phyloP scores from a whole-genome alignment of 2,888 invertebrate species.

The Drosophila greeni region DNA sequence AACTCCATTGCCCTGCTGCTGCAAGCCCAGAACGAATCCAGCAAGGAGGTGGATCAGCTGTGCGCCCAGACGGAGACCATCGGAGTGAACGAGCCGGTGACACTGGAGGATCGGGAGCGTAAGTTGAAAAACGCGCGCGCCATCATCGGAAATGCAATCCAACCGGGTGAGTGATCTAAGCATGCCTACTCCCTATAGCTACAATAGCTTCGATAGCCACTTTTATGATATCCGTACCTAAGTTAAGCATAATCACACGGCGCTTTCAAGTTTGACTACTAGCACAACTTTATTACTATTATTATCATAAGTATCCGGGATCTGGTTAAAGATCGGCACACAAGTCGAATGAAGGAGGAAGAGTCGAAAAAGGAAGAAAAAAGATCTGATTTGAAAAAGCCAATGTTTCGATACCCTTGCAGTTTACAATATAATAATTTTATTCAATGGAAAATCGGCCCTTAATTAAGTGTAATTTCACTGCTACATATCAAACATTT shows the following conservation, averaged over 20 bases:
- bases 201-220: neutral
- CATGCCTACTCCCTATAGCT: constrained; percentile 9
- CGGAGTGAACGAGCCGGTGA: constrained; percentile 68
- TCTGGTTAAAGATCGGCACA: constrained; percentile 1
- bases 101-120: constrained; percentile 79
- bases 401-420: neutral
- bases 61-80: constrained; percentile 78
- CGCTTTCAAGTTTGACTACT: constrained; percentile 71
- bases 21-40: constrained; percentile 79
- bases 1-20: constrained; percentile 83
- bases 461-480: too few relatives aligned
- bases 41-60: constrained; percentile 78
- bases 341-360: constrained; percentile 10
- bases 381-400: neutral
- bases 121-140: constrained; percentile 85
- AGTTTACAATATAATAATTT: neutral
- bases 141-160: constrained; percentile 86
- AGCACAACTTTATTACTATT: constrained; percentile 49
- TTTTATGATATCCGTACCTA: constrained; percentile 36
- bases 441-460: too few relatives aligned
- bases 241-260: constrained; percentile 64
- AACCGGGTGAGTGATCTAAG: constrained; percentile 76
- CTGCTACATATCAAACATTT: too few relatives aligned
- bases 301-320: constrained; percentile 38
- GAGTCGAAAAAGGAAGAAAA: neutral